Conservation (phyloP, 1,140 invertebrate genomes). For the Hypothenemus hampei region DNA sequence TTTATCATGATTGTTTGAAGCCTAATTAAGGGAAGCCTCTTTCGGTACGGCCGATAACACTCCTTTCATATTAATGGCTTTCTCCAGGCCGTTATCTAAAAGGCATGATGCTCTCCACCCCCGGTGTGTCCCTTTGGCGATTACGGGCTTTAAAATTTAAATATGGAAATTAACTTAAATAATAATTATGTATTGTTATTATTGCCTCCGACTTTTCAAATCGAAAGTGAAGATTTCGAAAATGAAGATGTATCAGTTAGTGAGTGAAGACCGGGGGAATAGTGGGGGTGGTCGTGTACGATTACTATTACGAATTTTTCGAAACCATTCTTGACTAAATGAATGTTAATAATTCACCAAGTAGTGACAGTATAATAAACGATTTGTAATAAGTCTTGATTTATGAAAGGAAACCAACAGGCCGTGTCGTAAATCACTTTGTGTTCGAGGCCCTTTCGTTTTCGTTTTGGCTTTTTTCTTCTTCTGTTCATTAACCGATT, state of each 20-base stretch:
- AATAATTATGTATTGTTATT: no score
- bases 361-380: conserved; percentile 19
- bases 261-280: no score
- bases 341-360: conserved; percentile 3
- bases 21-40: neutral
- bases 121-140: neutral
- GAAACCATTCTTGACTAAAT: no score
- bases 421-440: conserved; percentile 20
- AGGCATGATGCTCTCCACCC: conserved; percentile 7
- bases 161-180: conserved; percentile 6
- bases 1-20: conserved; percentile 5
- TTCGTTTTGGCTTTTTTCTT: no score
- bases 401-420: conserved; percentile 12
- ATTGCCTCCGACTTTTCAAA: no score
- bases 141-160: conserved; percentile 10
- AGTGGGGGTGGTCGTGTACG: no score
- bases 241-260: no score
- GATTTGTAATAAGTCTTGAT: conserved; percentile 23
- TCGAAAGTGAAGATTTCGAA: no score
- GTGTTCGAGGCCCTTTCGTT: no score
- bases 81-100: conserved; percentile 8
- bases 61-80: conserved; percentile 11
- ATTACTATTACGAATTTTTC: no score
- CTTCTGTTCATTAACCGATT: no score
- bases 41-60: conserved; percentile 6